A percentile compares a stretch with the other conserved stretches of the same genome.
Conservation (phyloP, 2,888 invertebrate species). For the Xanthia icteritia region DNA sequence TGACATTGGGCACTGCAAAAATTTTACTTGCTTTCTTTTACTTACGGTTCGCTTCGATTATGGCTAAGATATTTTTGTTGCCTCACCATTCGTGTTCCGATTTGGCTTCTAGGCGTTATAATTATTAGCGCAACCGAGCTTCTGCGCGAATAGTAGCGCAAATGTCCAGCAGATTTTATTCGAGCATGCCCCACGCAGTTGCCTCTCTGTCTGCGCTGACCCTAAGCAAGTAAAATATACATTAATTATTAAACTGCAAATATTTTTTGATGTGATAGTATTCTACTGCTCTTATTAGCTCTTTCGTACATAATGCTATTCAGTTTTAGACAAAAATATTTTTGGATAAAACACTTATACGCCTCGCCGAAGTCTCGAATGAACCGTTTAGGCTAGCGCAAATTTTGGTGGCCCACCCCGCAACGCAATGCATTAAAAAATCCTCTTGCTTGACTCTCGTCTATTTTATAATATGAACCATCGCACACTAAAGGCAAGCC, state of each 20-base stretch:
- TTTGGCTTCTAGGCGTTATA: background rate
- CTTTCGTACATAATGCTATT: constrained; percentile 6
- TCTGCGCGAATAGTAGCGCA: background rate
- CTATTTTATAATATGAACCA: background rate
- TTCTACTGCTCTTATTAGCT: constrained; percentile 6
- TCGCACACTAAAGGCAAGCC: background rate
- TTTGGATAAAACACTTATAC: background rate
- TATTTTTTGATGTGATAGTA: constrained; percentile 47
- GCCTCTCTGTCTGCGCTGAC: background rate
- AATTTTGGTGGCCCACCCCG: constrained; percentile 6
- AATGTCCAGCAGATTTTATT: background rate
- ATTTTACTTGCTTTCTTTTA: background rate
- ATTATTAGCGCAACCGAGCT: background rate
- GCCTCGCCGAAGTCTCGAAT: constrained; percentile 6
- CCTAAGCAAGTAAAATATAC: background rate
- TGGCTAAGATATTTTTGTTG: background rate
- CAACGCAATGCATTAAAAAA: background rate
- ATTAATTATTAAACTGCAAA: constrained; percentile 14
- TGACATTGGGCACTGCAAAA: background rate
- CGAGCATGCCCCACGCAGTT: background rate
- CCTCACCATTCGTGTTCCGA: background rate
- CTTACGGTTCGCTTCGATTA: background rate
- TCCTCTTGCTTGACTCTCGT: background rate
- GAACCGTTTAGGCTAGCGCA: constrained; percentile 31
- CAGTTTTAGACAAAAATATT: background rate